Conservation (phyloP, 2,113 vertebrate genomes). For the Oncorhynchus clarkii region DNA sequence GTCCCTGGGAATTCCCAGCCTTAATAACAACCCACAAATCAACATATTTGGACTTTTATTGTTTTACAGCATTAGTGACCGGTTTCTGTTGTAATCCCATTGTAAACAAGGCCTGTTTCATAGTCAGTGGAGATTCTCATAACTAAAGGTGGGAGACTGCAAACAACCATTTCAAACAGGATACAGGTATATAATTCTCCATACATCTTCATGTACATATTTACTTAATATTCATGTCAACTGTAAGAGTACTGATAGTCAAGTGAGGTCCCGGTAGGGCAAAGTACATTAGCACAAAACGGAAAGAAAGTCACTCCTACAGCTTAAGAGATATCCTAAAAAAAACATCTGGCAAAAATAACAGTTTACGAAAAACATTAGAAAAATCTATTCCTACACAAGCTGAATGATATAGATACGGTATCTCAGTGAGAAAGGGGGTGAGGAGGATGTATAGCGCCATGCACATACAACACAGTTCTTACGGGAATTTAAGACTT, state of each 20-base stretch:
- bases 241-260: conserved; percentile 29
- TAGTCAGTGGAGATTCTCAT: conserved; percentile 30
- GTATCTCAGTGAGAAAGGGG: conserved; percentile 23
- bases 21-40: conserved; percentile 16
- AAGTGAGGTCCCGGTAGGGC: conserved; percentile 21
- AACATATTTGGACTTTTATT: conserved; percentile 49
- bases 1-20: too few species aligned
- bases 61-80: conserved; percentile 64
- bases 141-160: conserved; percentile 29
- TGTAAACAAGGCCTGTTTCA: conserved; percentile 59
- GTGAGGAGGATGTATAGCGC: conserved; percentile 16
- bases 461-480: conserved; percentile 19
- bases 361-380: conserved; percentile 35
- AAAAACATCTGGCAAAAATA: conserved; percentile 11
- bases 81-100: conserved; percentile 40
- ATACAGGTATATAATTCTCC: conserved; percentile 46
- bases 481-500: conserved; percentile 28
- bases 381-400: conserved; percentile 20
- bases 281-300: conserved; percentile 28
- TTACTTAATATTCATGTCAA: conserved; percentile 23
- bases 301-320: conserved; percentile 32
- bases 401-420: conserved; percentile 20
- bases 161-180: conserved; percentile 31
- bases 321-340: conserved; percentile 3
- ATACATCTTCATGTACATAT: conserved; percentile 45